These are phyloP conservation scores for Tinea semifulvella DNA, from an alignment of 2,888 invertebrate genomes.

Conservation along the genomic window DNA sequence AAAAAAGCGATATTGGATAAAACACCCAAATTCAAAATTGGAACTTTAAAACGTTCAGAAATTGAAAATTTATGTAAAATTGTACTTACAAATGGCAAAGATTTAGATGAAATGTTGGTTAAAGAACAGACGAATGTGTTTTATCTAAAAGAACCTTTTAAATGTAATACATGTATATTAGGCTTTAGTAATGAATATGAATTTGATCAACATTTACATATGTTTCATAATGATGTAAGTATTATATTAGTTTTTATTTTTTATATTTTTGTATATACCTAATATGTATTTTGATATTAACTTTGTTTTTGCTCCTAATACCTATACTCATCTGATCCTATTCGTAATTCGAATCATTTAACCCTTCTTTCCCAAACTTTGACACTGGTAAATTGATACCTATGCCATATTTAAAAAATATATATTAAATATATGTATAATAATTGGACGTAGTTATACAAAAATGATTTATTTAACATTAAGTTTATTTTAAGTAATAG, in stretches of 20 bases:
- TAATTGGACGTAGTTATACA: too few relatives aligned
- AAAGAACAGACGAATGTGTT: not conserved
- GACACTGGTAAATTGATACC: too few relatives aligned
- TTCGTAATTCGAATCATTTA: too few relatives aligned
- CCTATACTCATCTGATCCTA: too few relatives aligned
- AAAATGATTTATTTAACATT: too few relatives aligned
- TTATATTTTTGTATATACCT: too few relatives aligned
- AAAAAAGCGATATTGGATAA: slow-evolving; percentile 26
- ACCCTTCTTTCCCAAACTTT: too few relatives aligned
- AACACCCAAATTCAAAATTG: slow-evolving; percentile 30
- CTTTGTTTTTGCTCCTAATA: too few relatives aligned
- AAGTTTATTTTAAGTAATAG: too few relatives aligned
- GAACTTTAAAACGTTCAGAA: not conserved
- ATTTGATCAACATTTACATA: slow-evolving; percentile 1
- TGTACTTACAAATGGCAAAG: slow-evolving; percentile 10
- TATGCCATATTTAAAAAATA: too few relatives aligned
- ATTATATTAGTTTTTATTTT: not conserved
- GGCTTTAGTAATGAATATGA: slow-evolving; percentile 1
- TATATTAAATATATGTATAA: too few relatives aligned
- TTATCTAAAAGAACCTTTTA: slow-evolving; percentile 2
- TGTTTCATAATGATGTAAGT: slow-evolving; percentile 6
- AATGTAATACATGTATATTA: slow-evolving; percentile 11
- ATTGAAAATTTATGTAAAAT: not conserved
- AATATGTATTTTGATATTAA: too few relatives aligned
- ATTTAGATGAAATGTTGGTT: not conserved